These are phyloP conservation scores for Zaprionus tsacasi DNA, from an alignment of 1,140 invertebrate genomes.

Conservation along the genomic window DNA sequence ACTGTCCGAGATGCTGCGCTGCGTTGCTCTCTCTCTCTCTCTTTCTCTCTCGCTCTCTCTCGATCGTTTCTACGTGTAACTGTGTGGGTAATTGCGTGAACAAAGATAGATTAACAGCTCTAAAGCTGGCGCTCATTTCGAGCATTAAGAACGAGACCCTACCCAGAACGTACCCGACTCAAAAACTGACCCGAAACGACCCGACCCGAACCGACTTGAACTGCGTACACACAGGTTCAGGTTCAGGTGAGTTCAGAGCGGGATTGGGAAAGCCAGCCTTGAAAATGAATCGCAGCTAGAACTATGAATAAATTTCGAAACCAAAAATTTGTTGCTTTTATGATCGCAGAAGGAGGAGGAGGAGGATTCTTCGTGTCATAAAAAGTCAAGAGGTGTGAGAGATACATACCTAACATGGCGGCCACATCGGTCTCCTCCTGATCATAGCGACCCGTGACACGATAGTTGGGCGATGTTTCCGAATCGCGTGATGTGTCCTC, in stretches of 20 bases:
- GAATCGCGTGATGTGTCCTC: constrained; percentile 96
- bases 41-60: background rate
- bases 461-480: constrained; percentile 92
- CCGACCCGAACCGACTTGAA: background rate
- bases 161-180: background rate
- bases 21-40: background rate
- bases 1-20: constrained; percentile 25
- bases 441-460: constrained; percentile 91
- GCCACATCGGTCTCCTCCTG: constrained; percentile 98
- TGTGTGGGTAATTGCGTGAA: constrained; percentile 72
- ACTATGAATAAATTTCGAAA: constrained; percentile 72
- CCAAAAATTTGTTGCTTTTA: constrained; percentile 37
- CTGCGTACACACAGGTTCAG: background rate
- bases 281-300: constrained; percentile 62
- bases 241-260: constrained; percentile 12
- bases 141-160: constrained; percentile 16
- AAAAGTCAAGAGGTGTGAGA: constrained; percentile 18
- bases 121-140: constrained; percentile 70
- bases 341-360: constrained; percentile 5
- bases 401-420: constrained; percentile 93
- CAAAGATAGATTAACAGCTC: constrained; percentile 63
- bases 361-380: constrained; percentile 6
- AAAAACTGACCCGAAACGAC: background rate
- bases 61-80: constrained; percentile 23
- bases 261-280: constrained; percentile 67